A percentile compares a stretch with the other conserved stretches of the same genome.
Conservation (phyloP, 2,797 vertebrate species). For the Chaetophractus vellerosus region DNA sequence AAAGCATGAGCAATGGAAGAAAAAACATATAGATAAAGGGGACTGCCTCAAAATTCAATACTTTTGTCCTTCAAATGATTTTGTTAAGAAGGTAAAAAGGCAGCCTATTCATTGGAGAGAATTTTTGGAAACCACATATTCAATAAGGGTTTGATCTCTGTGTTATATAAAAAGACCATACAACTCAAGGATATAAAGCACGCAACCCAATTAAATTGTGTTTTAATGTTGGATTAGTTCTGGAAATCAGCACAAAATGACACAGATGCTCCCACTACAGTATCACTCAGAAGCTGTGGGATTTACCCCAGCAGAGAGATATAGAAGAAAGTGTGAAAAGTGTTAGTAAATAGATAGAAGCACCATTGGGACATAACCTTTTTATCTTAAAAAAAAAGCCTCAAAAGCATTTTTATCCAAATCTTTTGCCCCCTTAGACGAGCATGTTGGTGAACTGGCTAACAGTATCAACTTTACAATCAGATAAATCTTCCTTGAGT, state of each 20-base stretch:
- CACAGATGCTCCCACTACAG: background rate
- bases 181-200: too few relatives aligned
- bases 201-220: background rate
- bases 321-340: background rate
- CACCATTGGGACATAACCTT: background rate
- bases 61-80: too few relatives aligned
- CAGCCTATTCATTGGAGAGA: too few relatives aligned
- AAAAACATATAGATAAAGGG: too few relatives aligned
- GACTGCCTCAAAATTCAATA: too few relatives aligned
- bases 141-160: too few relatives aligned
- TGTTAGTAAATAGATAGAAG: background rate
- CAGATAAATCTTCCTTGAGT: background rate
- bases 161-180: too few relatives aligned
- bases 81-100: too few relatives aligned
- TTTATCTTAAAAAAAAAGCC: background rate
- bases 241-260: background rate
- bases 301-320: background rate
- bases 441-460: background rate
- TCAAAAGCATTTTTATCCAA: background rate
- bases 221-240: background rate
- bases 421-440: background rate
- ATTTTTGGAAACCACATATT: too few relatives aligned
- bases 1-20: too few relatives aligned
- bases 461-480: background rate
- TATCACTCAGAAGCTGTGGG: accelerated